Percentiles rank a stretch among this genome's conserved stretches.
These are phyloP conservation scores for Scleropages formosus DNA, from an alignment of 2,797 vertebrate species.

Conservation along the genomic window DNA sequence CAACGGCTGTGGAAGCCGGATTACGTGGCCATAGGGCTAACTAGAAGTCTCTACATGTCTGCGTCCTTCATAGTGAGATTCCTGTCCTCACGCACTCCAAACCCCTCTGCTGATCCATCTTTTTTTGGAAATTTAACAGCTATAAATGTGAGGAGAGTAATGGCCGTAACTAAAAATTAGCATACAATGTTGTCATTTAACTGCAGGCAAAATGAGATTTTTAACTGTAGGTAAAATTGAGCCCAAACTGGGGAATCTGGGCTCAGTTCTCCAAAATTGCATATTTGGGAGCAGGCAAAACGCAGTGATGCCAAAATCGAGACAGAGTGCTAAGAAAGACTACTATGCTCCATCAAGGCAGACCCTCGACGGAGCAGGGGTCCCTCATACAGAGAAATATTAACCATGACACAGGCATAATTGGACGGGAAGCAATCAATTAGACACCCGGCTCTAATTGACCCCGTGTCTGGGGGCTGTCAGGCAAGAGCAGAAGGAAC, in stretches of 20 bases:
- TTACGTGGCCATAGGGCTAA: neutral
- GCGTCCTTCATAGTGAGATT: neutral
- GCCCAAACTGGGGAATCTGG: neutral
- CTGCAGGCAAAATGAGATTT: neutral
- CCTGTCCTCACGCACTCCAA: neutral
- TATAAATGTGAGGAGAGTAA: slow-evolving; percentile 1
- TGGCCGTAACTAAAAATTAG: slow-evolving; percentile 9
- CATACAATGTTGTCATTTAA: neutral
- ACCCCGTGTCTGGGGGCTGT: slow-evolving; percentile 70
- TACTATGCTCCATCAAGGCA: neutral
- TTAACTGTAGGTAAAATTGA: slow-evolving; percentile 1
- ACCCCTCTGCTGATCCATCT: neutral
- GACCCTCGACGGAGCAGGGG: neutral
- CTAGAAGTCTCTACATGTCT: neutral
- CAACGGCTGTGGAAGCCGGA: no score
- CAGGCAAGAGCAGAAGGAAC: slow-evolving; percentile 38
- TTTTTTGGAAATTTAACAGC: slow-evolving; percentile 9
- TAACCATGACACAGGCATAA: slow-evolving; percentile 77
- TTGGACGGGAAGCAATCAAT: slow-evolving; percentile 82
- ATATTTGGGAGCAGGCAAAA: neutral
- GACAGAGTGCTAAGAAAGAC: neutral
- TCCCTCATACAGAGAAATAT: slow-evolving; percentile 48
- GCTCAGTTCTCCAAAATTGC: no score
- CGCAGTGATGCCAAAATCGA: neutral
- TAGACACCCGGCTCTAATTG: slow-evolving; percentile 68